phyloP scores from a whole-genome alignment of 2,113 vertebrate species.

The Tragelaphus strepsiceros region DNA sequence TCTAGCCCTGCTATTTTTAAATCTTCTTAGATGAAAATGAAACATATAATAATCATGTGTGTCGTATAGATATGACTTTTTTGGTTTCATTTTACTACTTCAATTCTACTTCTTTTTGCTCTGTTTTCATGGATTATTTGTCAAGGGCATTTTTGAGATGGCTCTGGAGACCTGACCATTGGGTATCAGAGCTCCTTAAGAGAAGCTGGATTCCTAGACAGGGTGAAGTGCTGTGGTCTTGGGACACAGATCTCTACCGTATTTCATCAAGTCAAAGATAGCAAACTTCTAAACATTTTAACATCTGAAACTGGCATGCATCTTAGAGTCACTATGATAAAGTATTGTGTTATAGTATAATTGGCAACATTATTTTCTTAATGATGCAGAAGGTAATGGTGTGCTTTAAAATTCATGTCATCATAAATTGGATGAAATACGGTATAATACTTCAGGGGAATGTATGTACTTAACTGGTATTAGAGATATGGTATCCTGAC shows the following conservation, averaged over 20 bases:
- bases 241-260: neutral
- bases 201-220: neutral
- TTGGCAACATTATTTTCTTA: neutral
- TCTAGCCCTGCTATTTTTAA: neutral
- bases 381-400: neutral
- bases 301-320: neutral
- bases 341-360: neutral
- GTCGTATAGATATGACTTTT: neutral
- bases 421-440: neutral
- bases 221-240: neutral
- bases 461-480: neutral
- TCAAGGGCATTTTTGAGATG: conserved; percentile 5
- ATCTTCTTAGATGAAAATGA: neutral
- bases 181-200: neutral
- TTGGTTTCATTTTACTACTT: neutral
- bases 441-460: neutral
- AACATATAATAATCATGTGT: neutral
- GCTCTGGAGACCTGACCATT: neutral
- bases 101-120: neutral
- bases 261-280: conserved; percentile 39
- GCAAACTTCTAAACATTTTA: neutral
- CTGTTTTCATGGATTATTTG: neutral
- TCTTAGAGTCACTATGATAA: conserved; percentile 16
- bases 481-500: neutral
- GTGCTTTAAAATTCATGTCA: neutral